These are phyloP conservation scores for Schrankia costaestrigalis DNA, from an alignment of 2,888 invertebrate species.

Conservation along the genomic window DNA sequence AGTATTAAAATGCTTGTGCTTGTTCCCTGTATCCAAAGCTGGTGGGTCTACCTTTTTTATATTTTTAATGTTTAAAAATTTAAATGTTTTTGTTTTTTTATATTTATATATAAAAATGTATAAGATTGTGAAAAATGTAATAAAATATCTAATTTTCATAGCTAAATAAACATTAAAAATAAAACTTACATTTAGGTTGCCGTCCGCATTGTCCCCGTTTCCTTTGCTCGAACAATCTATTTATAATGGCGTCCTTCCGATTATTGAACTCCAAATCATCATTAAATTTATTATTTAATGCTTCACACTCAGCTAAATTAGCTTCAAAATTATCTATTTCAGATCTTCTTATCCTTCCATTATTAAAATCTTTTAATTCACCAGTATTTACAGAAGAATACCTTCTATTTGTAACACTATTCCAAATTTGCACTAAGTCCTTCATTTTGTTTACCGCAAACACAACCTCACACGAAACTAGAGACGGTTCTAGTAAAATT, in stretches of 20 bases:
- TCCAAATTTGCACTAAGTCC: conserved; percentile 82
- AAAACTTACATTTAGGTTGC: conserved; percentile 67
- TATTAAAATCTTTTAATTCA: conserved; percentile 57
- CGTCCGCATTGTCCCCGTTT: conserved; percentile 53
- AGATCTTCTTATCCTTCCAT: conserved; percentile 50
- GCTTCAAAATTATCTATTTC: conserved; percentile 58
- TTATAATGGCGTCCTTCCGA: conserved; percentile 63
- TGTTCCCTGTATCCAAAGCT: too few species aligned
- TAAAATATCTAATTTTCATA: too few species aligned
- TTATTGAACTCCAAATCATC: conserved; percentile 62
- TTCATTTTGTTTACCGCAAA: conserved; percentile 74
- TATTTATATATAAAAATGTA: too few species aligned
- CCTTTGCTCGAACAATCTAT: conserved; percentile 59
- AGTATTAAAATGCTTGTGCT: too few species aligned
- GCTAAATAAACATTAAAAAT: too few species aligned
- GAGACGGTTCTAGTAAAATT: conserved; percentile 20
- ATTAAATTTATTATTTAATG: conserved; percentile 53
- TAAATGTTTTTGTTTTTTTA: too few species aligned
- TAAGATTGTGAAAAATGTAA: too few species aligned
- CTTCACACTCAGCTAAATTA: conserved; percentile 64
- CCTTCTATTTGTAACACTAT: conserved; percentile 70
- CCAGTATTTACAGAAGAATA: conserved; percentile 78
- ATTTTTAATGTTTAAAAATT: too few species aligned
- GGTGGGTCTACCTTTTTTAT: too few species aligned
- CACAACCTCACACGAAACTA: conserved; percentile 21